Base-by-base conservation (phyloP, 2,797 vertebrate genomes). In the Discoglossus pictus region DNA sequence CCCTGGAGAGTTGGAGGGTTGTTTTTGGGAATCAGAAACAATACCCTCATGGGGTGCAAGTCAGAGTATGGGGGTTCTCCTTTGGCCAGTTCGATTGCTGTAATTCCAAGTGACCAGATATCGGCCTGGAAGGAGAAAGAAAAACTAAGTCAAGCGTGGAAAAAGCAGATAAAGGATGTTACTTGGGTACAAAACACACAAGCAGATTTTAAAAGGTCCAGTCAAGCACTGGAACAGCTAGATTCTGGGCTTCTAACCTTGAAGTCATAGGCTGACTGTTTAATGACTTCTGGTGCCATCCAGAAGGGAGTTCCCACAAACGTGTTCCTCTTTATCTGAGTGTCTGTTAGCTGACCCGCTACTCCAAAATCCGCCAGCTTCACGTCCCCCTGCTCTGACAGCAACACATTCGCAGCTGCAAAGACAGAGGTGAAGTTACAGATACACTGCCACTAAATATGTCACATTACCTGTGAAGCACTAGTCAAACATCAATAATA, bases 281-380 rank as follows among this genome's bases (percentile, higher is more conserved):
- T 98, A 84, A 99, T 99, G 77, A 99, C 97, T 78, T 99, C 97
- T 0, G 97, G 97, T 0, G 97, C 97, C 97, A 99, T 99, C 96
- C 97, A 99, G 85, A 99, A 99, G 0, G 97, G 97, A 1, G 97
- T 99, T 12, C 97, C 97, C 2, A 99, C 96, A 71, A 99, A 99
- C 0, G 97, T 99, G 83, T 99, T 98, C 77, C 97, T 93, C 85
- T 99, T 99, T 78, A 99, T 99, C 75, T 99, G 97, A 0, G 97
- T 99, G 56, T 99, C 97, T 1, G 96, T 98, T 78, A 99, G 82
- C 88, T 99, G 97, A 7, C 97, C 97, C 0, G 97, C 97, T 76
- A 99, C 97, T 8, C 97, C 97, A 0, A 99, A 99, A 82, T 99
- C 97, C 1, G 97, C 97, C 81, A 99, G 88, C 79, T 99, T 99